Base-by-base conservation (phyloP, 2,113 vertebrate species). In the Tringa solitaria region DNA sequence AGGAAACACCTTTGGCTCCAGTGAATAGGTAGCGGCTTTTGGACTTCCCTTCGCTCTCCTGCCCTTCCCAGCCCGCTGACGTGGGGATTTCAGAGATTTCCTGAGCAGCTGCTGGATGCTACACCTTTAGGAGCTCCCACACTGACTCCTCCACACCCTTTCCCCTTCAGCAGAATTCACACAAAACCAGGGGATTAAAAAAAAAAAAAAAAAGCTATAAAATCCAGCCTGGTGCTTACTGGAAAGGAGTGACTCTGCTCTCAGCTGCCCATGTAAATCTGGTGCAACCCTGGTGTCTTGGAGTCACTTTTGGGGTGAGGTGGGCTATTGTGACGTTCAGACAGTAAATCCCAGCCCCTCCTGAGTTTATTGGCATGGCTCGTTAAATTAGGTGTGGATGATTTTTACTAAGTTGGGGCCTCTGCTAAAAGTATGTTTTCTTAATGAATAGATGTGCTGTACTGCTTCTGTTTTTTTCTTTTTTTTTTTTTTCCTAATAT, bases 61-160 rank as follows among this genome's bases (percentile, higher is more conserved):
- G 90, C 92, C 89, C 92, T 93, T 96, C 82, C 87, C 89, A 83
- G 67, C 51, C 48, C 0, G 0, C 41, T 94, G 92, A 92, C 50
- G 57, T 76, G 84, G 70, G 70, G 35, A 64, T 91, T 84, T 77
- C 77, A 91, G 89, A 93, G 69, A 83, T 92, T 97, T 97, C 92
- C 95, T 97, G 90, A 96, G 89, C 94, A 96, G 96, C 96, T 96
- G 95, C 67, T 87, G 93, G 67, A 59, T 46, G 57, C 59, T 63
- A 22, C 90, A 95, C 93, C 93, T 97, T 94, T 93, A 70, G 90
- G 61, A 93, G 84, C 68, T 94, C 50, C 67, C 32, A 14, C 18
- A 24, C 63, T 57, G 72, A 80, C n/a, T 76, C 59, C 72, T 91
- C 94, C 95, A 96, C 97, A 56, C 96, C 92, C 93, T 95, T 97